Evolutionary conservation across 1,140 invertebrate genomes (phyloP), one percentile per base, ranked within the genome.

Genomic region (Pararge aegeria): DNA sequence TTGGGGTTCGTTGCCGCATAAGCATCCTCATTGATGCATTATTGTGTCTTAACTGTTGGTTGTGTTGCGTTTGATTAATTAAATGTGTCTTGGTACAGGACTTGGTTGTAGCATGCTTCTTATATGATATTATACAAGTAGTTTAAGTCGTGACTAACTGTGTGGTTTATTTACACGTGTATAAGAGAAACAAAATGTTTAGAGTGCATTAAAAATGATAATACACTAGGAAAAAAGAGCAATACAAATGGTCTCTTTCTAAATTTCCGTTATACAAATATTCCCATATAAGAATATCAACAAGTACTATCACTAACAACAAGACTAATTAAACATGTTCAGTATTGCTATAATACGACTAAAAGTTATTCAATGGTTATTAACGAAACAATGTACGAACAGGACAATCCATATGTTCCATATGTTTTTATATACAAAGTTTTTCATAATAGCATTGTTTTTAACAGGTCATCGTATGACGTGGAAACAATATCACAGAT

Each of bases 401-500:
- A n/a, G n/a, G n/a, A n/a, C n/a, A n/a, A n/a, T n/a, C n/a, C n/a
- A n/a, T n/a, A n/a, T n/a, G n/a, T n/a, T n/a, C n/a, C n/a, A n/a
- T n/a, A n/a, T n/a, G n/a, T n/a, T n/a, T n/a, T n/a, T n/a, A n/a
- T n/a, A n/a, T n/a, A 42, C 30, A 16, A 50, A 12, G 13, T 55
- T 49, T 15, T 48, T 13, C 1, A 24, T n/a, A 15, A 15, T 18
- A 37, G n/a, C 12, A 10, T 3, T 46, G 4, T 44, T 42, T 58
- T 46, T 70, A 67, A 56, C 73, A 95, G 95, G 94, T 44, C 95
- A 96, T 69, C 92, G 93, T 7, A 92, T 96, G 91, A 95, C 94
- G n/a, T 96, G 95, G 94, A 93, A 93, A 73, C 92, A 94, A 38
- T 97, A 96, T 76, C 95, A 96, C 75, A 92, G 94, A 62, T 64